Conservation (phyloP, 2,888 invertebrate species). For the Eutolmus rufibarbis region DNA sequence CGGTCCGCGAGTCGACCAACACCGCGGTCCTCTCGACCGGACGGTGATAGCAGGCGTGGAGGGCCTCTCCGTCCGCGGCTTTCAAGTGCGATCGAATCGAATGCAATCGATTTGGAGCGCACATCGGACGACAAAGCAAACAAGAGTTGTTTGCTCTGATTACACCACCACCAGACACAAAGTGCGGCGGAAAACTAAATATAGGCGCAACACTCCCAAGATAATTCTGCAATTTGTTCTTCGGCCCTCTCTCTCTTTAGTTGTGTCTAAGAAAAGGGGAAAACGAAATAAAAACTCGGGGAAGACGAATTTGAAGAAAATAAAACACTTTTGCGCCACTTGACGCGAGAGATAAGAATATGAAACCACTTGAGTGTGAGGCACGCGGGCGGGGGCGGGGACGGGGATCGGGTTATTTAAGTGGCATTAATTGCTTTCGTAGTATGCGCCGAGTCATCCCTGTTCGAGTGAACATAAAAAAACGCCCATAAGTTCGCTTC, state of each 20-base stretch:
- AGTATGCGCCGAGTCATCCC: background rate
- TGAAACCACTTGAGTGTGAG: background rate
- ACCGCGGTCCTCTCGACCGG: background rate
- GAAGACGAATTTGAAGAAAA: background rate
- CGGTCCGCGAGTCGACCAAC: background rate
- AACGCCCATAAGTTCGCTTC: background rate
- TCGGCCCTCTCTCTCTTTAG: background rate
- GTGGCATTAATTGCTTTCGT: constrained; percentile 5
- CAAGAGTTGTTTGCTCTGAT: background rate
- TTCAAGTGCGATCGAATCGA: background rate
- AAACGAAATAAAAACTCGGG: background rate
- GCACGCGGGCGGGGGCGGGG: background rate
- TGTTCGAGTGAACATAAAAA: background rate
- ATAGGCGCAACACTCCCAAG: background rate
- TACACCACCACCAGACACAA: background rate
- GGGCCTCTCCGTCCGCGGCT: background rate
- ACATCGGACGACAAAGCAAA: background rate
- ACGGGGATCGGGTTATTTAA: background rate
- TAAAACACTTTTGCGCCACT: background rate
- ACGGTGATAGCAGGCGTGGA: background rate
- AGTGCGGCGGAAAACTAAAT: background rate
- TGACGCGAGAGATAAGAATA: background rate
- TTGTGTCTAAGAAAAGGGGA: background rate
- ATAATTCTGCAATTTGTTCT: background rate
- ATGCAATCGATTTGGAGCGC: background rate